Conservation (phyloP, 2,113 vertebrate species). For the Ictalurus furcatus region DNA sequence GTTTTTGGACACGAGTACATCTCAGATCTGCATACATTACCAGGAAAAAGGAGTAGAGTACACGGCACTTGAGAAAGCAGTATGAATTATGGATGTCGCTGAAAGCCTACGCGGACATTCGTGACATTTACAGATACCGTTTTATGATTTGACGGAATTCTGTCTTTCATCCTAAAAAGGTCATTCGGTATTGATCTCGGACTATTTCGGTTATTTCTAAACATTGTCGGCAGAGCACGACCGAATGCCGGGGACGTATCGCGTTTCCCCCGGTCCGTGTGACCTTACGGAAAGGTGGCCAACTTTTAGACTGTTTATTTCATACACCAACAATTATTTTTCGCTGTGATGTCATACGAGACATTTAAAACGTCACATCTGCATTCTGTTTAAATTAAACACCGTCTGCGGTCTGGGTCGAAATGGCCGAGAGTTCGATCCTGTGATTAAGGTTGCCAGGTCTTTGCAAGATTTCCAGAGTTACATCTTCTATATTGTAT, state of each 20-base stretch:
- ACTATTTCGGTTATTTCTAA: conserved; percentile 43
- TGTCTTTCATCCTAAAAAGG: conserved; percentile 49
- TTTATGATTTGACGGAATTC: conserved; percentile 43
- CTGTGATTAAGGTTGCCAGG: neutral
- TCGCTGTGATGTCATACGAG: neutral
- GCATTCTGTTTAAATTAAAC: neutral
- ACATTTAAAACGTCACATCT: neutral
- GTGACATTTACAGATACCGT: conserved; percentile 45
- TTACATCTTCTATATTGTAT: too few relatives aligned
- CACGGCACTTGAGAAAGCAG: conserved; percentile 3
- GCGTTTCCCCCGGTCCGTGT: neutral
- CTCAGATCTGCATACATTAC: conserved; percentile 23
- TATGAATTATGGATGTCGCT: conserved; percentile 46
- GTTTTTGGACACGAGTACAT: neutral
- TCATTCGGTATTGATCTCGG: conserved; percentile 42
- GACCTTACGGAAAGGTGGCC: conserved; percentile 33
- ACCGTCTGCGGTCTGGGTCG: neutral
- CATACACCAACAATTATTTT: conserved; percentile 31
- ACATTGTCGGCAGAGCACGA: conserved; percentile 5
- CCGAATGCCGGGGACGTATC: conserved; percentile 6
- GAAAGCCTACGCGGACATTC: conserved; percentile 22
- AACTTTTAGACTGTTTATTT: conserved; percentile 29
- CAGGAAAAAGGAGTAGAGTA: conserved; percentile 8
- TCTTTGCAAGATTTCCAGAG: neutral
- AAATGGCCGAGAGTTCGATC: neutral